Evolutionary conservation across 2,888 invertebrate species (phyloP).

Genomic region (Acronicta aceris): DNA sequence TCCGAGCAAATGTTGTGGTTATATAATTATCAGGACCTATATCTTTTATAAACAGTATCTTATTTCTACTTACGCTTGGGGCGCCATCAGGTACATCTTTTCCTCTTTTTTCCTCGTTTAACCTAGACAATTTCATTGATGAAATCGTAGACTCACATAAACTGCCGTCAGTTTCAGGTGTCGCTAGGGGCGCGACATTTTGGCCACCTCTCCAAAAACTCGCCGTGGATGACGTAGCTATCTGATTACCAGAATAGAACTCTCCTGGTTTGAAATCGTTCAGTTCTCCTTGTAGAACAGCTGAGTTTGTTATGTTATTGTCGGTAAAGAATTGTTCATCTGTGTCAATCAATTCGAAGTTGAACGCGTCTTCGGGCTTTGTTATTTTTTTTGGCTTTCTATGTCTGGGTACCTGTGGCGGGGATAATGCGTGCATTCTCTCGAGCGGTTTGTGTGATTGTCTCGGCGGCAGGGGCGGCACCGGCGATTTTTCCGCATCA

Average conservation of each 20-base stretch:
- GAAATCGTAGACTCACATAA: conserved; percentile 88
- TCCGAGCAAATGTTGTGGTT: conserved; percentile 90
- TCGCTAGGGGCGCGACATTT: conserved; percentile 89
- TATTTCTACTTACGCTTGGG: conserved; percentile 84
- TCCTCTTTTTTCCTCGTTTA: conserved; percentile 80
- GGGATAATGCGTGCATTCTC: conserved; percentile 91
- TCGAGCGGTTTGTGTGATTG: conserved; percentile 93
- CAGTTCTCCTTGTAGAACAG: conserved; percentile 76
- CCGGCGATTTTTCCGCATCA: conserved; percentile 90
- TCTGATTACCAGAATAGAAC: conserved; percentile 83
- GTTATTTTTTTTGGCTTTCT: conserved; percentile 91
- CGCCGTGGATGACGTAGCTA: conserved; percentile 77
- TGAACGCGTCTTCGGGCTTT: conserved; percentile 93
- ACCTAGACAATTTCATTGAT: conserved; percentile 84
- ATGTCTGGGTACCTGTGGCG: conserved; percentile 92
- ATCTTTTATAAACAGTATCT: conserved; percentile 90
- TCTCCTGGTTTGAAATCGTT: conserved; percentile 87
- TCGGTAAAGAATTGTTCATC: conserved; percentile 91
- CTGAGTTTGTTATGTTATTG: conserved; percentile 84
- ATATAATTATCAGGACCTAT: conserved; percentile 93
- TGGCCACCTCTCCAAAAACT: conserved; percentile 82
- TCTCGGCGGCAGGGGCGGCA: conserved; percentile 93
- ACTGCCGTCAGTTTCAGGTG: conserved; percentile 90
- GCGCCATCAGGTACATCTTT: conserved; percentile 82
- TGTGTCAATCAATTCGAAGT: conserved; percentile 95